These are phyloP conservation scores for Hyperoplus immaculatus DNA, from an alignment of 2,797 vertebrate genomes.

Conservation along the genomic window DNA sequence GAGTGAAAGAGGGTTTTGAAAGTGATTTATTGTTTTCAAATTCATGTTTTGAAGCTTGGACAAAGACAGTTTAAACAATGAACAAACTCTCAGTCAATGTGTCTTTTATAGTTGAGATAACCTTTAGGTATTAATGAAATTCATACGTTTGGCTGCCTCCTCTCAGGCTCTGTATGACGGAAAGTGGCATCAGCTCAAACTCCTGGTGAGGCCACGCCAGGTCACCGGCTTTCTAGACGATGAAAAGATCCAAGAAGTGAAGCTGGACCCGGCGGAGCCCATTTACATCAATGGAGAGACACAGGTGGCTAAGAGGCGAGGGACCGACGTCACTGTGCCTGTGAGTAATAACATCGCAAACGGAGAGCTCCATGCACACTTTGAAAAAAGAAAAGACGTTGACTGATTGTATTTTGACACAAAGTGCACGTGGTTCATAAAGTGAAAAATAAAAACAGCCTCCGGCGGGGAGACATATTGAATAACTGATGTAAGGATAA, in stretches of 20 bases:
- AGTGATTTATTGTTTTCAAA: conserved; percentile 35
- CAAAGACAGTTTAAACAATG: conserved; percentile 3
- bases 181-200: conserved; percentile 88
- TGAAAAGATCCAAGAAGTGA: conserved; percentile 65
- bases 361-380: not conserved
- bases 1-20: conserved; percentile 37
- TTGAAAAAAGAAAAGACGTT: not conserved
- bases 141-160: not conserved
- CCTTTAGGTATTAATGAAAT: not conserved
- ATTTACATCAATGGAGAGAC: conserved; percentile 89
- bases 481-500: not conserved
- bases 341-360: conserved; percentile 72
- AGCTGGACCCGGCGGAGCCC: conserved; percentile 77
- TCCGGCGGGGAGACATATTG: not conserved
- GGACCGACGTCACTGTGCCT: conserved; percentile 75
- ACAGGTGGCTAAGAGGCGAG: conserved; percentile 83
- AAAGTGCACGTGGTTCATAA: not conserved
- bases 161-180: conserved; percentile 85
- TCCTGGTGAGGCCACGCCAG: conserved; percentile 79
- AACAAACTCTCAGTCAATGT: not conserved
- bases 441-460: not conserved
- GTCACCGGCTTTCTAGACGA: conserved; percentile 84
- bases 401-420: not conserved
- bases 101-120: conserved; percentile 5
- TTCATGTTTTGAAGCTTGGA: conserved; percentile 7